Conservation (phyloP, 2,113 vertebrate species). For the Gobius niger region DNA sequence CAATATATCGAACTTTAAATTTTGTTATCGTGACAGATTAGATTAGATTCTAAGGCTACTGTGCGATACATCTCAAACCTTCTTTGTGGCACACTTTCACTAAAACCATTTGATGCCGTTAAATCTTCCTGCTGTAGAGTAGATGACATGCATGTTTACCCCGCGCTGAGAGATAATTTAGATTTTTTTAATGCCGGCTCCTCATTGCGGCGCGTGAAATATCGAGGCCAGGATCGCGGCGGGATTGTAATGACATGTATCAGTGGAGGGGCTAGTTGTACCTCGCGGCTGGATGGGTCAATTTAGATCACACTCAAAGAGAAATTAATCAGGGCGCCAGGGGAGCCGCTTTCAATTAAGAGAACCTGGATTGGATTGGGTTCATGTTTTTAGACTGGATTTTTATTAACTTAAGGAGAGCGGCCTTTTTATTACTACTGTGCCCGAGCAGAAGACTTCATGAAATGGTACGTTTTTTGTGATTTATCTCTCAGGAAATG, state of each 20-base stretch:
- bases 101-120: conserved; percentile 39
- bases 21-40: no score
- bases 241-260: conserved; percentile 82
- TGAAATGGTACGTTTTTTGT: not conserved
- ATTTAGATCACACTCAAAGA: conserved; percentile 69
- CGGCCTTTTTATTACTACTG: not conserved
- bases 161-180: conserved; percentile 80
- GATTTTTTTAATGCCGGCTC: conserved; percentile 66
- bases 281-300: conserved; percentile 75
- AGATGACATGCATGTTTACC: conserved; percentile 74
- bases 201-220: conserved; percentile 82
- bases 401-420: conserved; percentile 35
- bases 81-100: no score
- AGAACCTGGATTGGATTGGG: conserved; percentile 65
- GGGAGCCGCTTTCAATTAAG: conserved; percentile 74
- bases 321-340: conserved; percentile 72
- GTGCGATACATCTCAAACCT: no score
- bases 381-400: conserved; percentile 42
- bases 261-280: conserved; percentile 54
- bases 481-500: no score
- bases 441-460: conserved; percentile 7
- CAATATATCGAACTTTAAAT: no score
- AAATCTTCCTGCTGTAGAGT: conserved; percentile 47
- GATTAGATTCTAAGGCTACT: no score
- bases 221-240: conserved; percentile 88